Evolutionary conservation across 2,113 vertebrate species (phyloP), one percentile per base, ranked within the genome.

Genomic region (Ictalurus punctatus): DNA sequence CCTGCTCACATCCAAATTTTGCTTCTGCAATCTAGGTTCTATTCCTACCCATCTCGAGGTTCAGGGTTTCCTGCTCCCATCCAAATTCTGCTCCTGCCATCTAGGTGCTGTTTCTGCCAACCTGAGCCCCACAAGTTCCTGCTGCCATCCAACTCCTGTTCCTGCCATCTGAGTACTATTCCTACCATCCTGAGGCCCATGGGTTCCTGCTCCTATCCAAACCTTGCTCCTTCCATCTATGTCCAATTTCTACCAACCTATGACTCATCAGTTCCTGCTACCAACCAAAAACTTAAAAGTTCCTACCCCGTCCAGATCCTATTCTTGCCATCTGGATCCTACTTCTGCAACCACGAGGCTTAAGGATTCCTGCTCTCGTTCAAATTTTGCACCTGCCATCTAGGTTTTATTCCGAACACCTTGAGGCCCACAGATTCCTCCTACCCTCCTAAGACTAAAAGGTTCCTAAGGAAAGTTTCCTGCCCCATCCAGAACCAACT

Each of bases 111-210:
- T 56, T 80, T 21, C 16, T 37, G 19, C 81, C 58, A 61, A 25
- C 19, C 21, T 37, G 13, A n/a, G 19, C 27, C 76, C 23, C 25
- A 79, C 44, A 79, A 79, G 6, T n/a, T 56, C 14, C 52, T 56
- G 5, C 78, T 83, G 17, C 56, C 80, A 21, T 59, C n/a, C 56
- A 61, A 83, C 80, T 37, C 80, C 9, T 83, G 54, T 61, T 83
- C 56, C 4, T 83, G 80, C 56, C 80, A 83, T 83, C 30, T 61
- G 30, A 56, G 80, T 81, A 58, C 30, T 37, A 59, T 34, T 82
- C 21, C 54, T 23, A 58, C 80, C 19, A 83, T 10, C 10, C 56
- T 37, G 80, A 83, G 9, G 21, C 80, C 23, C 80, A 37, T 37
- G 30, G 80, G 30, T 83, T 61, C n/a, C 34, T 81, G n/a, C 27